These are phyloP conservation scores for Nysson spinosus DNA, from an alignment of 2,888 invertebrate genomes.

Conservation along the genomic window DNA sequence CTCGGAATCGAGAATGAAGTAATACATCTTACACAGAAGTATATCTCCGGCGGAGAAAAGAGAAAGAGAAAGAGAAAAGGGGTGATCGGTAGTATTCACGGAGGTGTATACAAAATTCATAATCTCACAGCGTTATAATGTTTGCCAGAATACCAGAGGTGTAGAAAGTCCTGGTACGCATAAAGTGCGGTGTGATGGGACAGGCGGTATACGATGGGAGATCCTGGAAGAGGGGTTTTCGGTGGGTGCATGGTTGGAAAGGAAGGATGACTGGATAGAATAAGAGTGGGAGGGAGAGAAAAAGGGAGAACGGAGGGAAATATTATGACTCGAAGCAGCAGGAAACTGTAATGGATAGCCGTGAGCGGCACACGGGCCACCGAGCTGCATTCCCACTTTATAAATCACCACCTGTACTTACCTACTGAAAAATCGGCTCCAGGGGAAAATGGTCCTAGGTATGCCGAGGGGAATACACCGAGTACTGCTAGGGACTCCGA, in stretches of 20 bases:
- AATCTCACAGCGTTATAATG: conserved; percentile 69
- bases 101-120: conserved; percentile 69
- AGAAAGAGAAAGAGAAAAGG: not conserved
- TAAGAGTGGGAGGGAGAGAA: conserved; percentile 10
- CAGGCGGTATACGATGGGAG: conserved; percentile 12
- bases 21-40: too few species aligned
- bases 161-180: conserved; percentile 53
- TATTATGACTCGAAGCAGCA: conserved; percentile 64
- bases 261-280: not conserved
- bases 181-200: conserved; percentile 45
- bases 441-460: conserved; percentile 39
- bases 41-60: not conserved
- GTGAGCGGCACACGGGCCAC: conserved; percentile 50
- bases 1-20: too few species aligned
- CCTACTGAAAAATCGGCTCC: conserved; percentile 57
- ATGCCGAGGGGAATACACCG: conserved; percentile 26
- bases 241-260: not conserved
- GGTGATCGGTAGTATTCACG: conserved; percentile 37
- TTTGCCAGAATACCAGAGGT: conserved; percentile 60
- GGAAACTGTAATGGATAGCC: conserved; percentile 65
- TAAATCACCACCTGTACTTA: conserved; percentile 62
- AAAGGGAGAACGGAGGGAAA: conserved; percentile 47
- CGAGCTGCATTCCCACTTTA: conserved; percentile 62
- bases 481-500: conserved; percentile 12
- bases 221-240: conserved; percentile 1